Conservation (phyloP, 2,888 invertebrate genomes). For the Diaperis boleti region DNA sequence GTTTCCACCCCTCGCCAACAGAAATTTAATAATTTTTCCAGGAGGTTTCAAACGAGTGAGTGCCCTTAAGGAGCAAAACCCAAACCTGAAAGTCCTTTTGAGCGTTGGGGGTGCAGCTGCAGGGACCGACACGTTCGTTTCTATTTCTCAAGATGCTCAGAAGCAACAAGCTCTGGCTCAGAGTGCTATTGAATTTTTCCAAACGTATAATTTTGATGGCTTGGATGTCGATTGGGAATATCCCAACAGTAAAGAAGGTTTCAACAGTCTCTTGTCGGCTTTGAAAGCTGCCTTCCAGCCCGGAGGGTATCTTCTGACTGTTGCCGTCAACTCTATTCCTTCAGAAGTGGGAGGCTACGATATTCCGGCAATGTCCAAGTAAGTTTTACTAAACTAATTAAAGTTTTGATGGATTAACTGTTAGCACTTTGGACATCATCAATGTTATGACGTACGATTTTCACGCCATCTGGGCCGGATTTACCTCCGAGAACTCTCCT, state of each 20-base stretch:
- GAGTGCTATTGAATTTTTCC: conserved; percentile 25
- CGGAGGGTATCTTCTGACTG: conserved; percentile 48
- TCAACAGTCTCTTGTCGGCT: conserved; percentile 66
- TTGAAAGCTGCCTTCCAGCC: conserved; percentile 54
- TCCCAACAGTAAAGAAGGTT: conserved; percentile 30
- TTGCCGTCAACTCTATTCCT: conserved; percentile 50
- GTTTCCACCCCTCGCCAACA: background rate
- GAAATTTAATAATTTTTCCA: conserved; percentile 10
- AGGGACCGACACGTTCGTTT: conserved; percentile 55
- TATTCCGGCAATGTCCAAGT: conserved; percentile 49
- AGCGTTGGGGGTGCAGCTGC: conserved; percentile 69
- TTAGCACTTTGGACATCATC: conserved; percentile 73
- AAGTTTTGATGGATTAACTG: background rate
- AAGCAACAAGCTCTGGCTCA: conserved; percentile 19
- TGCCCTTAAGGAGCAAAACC: conserved; percentile 28
- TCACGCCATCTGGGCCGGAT: conserved; percentile 75
- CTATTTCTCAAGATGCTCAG: conserved; percentile 47
- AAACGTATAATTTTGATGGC: conserved; percentile 36
- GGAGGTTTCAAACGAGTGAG: conserved; percentile 44
- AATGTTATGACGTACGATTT: conserved; percentile 82
- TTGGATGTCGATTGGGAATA: conserved; percentile 38
- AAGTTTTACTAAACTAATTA: background rate
- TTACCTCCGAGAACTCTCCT: conserved; percentile 76
- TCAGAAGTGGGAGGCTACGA: conserved; percentile 51
- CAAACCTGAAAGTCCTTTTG: conserved; percentile 30